Conservation (phyloP, 2,113 vertebrate genomes). For the Apteryx mantelli region DNA sequence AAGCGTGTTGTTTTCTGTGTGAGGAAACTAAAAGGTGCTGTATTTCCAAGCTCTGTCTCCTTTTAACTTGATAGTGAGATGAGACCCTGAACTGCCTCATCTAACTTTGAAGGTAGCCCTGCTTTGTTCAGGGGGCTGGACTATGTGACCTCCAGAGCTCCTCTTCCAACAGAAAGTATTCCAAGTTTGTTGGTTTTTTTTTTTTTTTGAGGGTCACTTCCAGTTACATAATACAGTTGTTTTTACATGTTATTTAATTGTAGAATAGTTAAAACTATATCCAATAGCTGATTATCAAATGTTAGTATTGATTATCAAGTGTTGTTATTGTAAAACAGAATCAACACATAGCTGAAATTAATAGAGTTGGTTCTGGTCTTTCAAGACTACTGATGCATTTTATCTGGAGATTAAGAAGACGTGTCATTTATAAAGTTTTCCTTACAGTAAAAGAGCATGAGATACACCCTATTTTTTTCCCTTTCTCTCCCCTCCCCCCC, state of each 20-base stretch:
- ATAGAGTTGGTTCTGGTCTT: not conserved
- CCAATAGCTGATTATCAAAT: not conserved
- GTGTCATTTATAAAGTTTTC: not conserved
- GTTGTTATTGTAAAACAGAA: not conserved
- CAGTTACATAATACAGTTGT: not conserved
- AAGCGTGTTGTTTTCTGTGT: not conserved
- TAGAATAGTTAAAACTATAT: not conserved
- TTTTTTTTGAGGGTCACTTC: not conserved
- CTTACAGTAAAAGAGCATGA: not conserved
- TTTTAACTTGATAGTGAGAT: not conserved
- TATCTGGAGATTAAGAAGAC: not conserved
- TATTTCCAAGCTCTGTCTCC: not conserved
- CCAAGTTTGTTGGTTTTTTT: too few relatives aligned
- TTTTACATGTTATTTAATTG: not conserved
- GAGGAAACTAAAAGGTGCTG: not conserved
- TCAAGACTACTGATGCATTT: not conserved
- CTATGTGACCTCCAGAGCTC: not conserved
- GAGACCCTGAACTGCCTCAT: not conserved
- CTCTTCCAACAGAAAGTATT: not conserved
- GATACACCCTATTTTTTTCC: not conserved
- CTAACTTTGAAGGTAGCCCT: not conserved
- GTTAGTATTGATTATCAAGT: not conserved
- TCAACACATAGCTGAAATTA: not conserved
- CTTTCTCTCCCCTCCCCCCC: not conserved
- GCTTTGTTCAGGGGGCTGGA: not conserved